Evolutionary conservation across 2,888 invertebrate species (phyloP).

Genomic region (Branchipolynoe longqiensis): DNA sequence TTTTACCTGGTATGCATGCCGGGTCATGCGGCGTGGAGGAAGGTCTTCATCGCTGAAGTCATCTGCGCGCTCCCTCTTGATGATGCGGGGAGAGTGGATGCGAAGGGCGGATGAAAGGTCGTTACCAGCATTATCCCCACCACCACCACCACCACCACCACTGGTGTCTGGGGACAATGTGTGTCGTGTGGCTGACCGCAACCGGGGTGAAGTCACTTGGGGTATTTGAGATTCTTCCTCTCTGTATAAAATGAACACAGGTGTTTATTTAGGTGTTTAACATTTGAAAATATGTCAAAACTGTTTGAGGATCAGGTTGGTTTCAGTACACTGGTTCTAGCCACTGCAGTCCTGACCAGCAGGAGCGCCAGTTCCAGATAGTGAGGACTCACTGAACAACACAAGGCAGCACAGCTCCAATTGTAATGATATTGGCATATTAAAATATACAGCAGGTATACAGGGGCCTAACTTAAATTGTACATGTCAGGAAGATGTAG

Average conservation of each 20-base stretch:
- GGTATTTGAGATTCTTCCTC: neutral
- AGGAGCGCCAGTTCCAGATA: too few species aligned
- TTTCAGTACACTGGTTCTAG: too few species aligned
- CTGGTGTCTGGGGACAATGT: neutral
- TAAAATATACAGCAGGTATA: too few species aligned
- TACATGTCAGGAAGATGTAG: too few species aligned
- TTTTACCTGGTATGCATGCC: slow-evolving; percentile 64
- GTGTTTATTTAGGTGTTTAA: too few species aligned
- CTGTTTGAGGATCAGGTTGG: too few species aligned
- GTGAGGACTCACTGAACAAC: too few species aligned
- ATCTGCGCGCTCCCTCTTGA: slow-evolving; percentile 64
- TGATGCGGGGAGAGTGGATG: slow-evolving; percentile 70
- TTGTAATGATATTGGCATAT: too few species aligned
- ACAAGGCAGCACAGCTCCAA: too few species aligned
- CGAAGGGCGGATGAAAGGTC: slow-evolving; percentile 72
- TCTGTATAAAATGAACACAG: neutral
- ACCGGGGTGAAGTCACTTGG: slow-evolving; percentile 16
- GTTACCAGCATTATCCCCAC: neutral
- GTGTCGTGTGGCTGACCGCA: slow-evolving; percentile 29
- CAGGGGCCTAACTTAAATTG: too few species aligned
- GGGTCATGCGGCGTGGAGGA: slow-evolving; percentile 70
- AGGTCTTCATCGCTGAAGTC: slow-evolving; percentile 32
- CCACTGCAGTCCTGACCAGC: too few species aligned
- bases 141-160: neutral
- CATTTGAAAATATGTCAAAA: too few species aligned